Evolutionary conservation across 2,888 invertebrate genomes (phyloP).

Genomic region (Eudasyphora cyanicolor): DNA sequence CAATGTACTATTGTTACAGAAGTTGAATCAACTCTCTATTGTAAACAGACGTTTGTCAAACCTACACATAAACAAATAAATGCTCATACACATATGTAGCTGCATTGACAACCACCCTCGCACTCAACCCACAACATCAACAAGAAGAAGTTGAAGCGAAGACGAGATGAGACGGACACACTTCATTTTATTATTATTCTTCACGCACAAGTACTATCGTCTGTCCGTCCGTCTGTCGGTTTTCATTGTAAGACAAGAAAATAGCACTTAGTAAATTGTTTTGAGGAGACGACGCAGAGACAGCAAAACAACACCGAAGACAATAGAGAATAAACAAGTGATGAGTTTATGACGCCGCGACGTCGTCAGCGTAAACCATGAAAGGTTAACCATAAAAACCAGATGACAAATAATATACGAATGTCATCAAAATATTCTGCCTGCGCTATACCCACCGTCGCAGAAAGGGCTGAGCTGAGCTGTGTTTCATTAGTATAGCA

Average conservation of each 20-base stretch:
- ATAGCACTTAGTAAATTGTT: conserved; percentile 1
- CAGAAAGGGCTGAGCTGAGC: conserved; percentile 43
- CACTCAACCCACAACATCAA: neutral
- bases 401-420: neutral
- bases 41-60: conserved; percentile 62
- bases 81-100: neutral
- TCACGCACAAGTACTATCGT: conserved; percentile 2
- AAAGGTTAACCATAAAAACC: conserved; percentile 17
- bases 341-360: neutral
- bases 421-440: too few relatives aligned
- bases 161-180: conserved; percentile 28
- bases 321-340: conserved; percentile 9
- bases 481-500: conserved; percentile 55
- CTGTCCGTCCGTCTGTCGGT: too few relatives aligned
- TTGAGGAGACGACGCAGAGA: neutral
- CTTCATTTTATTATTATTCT: conserved; percentile 6
- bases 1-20: conserved; percentile 48
- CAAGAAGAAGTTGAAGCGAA: too few relatives aligned
- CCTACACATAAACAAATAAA: conserved; percentile 4
- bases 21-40: conserved; percentile 62
- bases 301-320: neutral
- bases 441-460: neutral
- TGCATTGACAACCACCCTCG: conserved; percentile 21
- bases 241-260: neutral
- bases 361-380: neutral